Evolutionary conservation across 2,888 invertebrate genomes (phyloP), one percentile per base, ranked within the genome.

Genomic region (Ectobius pallidus): DNA sequence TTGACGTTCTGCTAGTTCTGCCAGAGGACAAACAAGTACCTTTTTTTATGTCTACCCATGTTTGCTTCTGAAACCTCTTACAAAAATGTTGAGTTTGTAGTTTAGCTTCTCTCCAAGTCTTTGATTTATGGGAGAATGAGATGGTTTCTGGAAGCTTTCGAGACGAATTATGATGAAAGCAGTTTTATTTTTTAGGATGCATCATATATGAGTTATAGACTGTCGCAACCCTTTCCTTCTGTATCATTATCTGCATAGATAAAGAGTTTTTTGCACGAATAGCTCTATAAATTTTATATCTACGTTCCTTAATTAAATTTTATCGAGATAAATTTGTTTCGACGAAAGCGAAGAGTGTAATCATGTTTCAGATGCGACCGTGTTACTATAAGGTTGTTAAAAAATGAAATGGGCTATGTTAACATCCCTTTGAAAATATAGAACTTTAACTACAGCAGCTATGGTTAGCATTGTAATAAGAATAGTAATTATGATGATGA

Each of bases 81-180:
- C 6, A 71, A 71, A 71, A 71, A 71, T 71, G 52, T 49, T 71
- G 70, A 70, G 49, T 44, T 70, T 49, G 63, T 71, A 63, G 65
- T 32, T 55, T n/a, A 58, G 69, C 39, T n/a, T 69, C 39, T 42
- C 34, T 69, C 27, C 27, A 16, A 30, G n/a, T 25, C 58, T 58
- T 25, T 58, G 58, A 58, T 30, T 58, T 58, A 58, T 58, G n/a
- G 32, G n/a, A 0, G 32, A 6, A 30, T n/a, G 27, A 58, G 58
- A 58, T 30, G 58, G 58, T 58, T 58, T 58, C 58, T 58, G 58
- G 58, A 58, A 58, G 58, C 58, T 58, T 58, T 58, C 16, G 30
- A 18, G 30, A 58, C 27, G 30, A 58, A 58, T 58, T 30, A 58
- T 58, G 58, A 18, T 58, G 58, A 58, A 58, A 58, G 30, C 58